Base-by-base conservation (phyloP, 1,140 invertebrate genomes). In the Cydia amplana region DNA sequence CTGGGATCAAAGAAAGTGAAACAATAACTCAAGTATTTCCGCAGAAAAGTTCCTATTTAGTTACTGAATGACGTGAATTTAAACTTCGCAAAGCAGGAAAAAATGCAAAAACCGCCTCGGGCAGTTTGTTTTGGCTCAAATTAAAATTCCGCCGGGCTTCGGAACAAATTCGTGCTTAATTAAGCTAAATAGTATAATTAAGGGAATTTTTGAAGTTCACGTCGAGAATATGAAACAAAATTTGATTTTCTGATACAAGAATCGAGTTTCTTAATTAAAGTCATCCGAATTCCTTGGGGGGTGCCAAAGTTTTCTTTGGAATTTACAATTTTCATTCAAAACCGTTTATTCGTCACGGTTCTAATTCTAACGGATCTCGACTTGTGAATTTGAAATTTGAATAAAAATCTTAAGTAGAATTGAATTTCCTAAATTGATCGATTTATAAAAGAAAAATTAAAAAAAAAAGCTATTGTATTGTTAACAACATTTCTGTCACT, bases 131-230 rank as follows among this genome's bases (percentile, higher is more conserved):
- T 76, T 78, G 75, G 64, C 51, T 72, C 32, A 81, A 79, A 81
- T 83, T 80, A 78, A 82, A 80, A 83, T 82, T 83, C 80, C 64
- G 51, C 25, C 46, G 43, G 78, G 73, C 77, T 79, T 60, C 70
- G 75, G 73, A 77, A 80, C 79, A 83, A 83, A 82, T 77, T 79
- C 74, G 65, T 74, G 73, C 74, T 77, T 82, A 79, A 82, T 82
- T 82, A 79, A 79, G 77, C 78, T 77, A 79, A 83, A 83, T 83
- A 75, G 73, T 75, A 79, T 80, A 82, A 83, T 82, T 82, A 80
- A 73, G 76, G 72, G 74, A 75, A 77, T 80, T 81, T 80, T 83
- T 77, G 64, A 67, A 65, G 73, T 77, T 79, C 72, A 75, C 64
- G 64, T 73, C 55, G 49, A 23, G 77, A 80, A 78, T 78, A 78